Evolutionary conservation across 1,140 invertebrate species (phyloP), one percentile per base, ranked within the genome.

Genomic region (Leptinotarsa defecta): DNA sequence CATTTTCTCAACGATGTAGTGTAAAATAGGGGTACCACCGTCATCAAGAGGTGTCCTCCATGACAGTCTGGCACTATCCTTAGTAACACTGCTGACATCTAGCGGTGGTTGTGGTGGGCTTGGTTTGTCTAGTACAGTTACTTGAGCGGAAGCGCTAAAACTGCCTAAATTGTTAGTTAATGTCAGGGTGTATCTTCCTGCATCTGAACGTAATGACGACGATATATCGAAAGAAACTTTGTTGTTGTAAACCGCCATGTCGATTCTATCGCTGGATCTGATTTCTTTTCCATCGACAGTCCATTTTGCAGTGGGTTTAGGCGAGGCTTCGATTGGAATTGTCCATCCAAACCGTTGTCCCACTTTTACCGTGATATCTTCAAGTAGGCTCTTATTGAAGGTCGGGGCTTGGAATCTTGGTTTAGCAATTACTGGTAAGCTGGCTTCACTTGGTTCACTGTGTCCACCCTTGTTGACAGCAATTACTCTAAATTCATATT

Each of bases 1-100:
- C 95, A 98, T 98, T 87, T 99, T 99, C 85, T 99, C 97, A 74
- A 99, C 91, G 48, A 98, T 89, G 83, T 99, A 99, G 85, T 98
- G 96, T n/a, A 96, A 87, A 82, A 98, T 97, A 15, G 96, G 95
- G 71, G 93, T 94, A 49, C 96, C 97, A 77, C 97, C 96, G 85
- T 97, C 95, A 83, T 97, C 95, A 64, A 91, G 87, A 34, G 97
- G 94, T 77, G 91, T 85, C 82, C 91, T 91, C 96, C 96, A 96
- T 48, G 92, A 87, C 34, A 98, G 85, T 62, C 93, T 91, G 76
- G 95, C 96, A 79, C 94, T 94, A 81, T 98, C 96, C 83, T 96
- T 96, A 1, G 94, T 96, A 15, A 98, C 91, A 80, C 94, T 93
- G 49, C 89, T 90, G 5, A 97, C 93, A 48, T 93, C 91, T 13